These are phyloP conservation scores for Semicossyphus pulcher DNA, from an alignment of 2,113 vertebrate species.

Conservation along the genomic window DNA sequence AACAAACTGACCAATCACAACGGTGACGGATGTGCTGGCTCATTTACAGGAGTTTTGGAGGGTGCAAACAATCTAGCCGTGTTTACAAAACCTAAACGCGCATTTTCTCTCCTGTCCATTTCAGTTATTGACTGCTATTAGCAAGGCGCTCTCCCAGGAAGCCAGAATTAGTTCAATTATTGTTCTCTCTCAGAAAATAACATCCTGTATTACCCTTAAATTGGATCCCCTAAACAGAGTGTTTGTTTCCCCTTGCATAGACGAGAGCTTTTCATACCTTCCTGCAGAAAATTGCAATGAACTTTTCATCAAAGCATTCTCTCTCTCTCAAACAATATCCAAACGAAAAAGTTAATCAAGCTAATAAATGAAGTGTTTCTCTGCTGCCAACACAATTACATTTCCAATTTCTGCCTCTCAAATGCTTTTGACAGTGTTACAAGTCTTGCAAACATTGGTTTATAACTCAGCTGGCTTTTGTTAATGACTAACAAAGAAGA, in stretches of 20 bases:
- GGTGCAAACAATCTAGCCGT: conserved; percentile 19
- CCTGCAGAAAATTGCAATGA: not conserved
- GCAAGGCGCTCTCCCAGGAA: conserved; percentile 14
- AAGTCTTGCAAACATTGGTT: conserved; percentile 21
- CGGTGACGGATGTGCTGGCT: conserved; percentile 15
- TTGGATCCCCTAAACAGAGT: conserved; percentile 18
- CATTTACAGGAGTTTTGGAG: conserved; percentile 15
- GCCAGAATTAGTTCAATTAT: conserved; percentile 43
- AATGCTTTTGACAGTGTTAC: conserved; percentile 20
- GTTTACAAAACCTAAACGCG: conserved; percentile 31
- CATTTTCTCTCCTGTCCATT: not conserved
- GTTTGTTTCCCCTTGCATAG: not conserved
- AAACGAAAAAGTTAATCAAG: conserved; percentile 20
- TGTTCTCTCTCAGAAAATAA: not conserved
- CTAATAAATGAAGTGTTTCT: conserved; percentile 17
- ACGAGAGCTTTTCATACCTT: not conserved
- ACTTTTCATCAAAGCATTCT: conserved; percentile 10
- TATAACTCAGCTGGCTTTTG: conserved; percentile 48
- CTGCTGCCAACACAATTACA: not conserved
- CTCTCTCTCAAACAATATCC: not conserved
- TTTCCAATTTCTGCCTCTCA: conserved; percentile 42
- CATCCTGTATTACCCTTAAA: conserved; percentile 5
- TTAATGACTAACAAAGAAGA: conserved; percentile 53
- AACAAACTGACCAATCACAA: conserved; percentile 42
- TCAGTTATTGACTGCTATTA: conserved; percentile 38